phyloP scores from a whole-genome alignment of 92 coral and sea anemone species.

The Palythoa grandis region DNA sequence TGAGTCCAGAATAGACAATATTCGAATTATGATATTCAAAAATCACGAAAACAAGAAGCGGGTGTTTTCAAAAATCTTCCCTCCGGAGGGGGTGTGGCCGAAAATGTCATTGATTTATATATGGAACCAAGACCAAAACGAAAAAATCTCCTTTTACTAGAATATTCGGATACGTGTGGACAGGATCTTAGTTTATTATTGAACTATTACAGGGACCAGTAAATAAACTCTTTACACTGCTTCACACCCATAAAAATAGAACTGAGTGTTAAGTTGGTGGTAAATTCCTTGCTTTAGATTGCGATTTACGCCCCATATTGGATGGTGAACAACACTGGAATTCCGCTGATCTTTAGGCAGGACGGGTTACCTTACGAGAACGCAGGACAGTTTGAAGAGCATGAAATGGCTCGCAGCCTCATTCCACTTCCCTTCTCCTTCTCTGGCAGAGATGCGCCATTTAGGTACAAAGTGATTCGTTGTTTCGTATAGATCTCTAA shows the following conservation, averaged over 20 bases:
- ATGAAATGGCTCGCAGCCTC: conserved; percentile 97
- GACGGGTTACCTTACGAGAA: conserved; percentile 83
- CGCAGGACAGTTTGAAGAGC: conserved; percentile 96
- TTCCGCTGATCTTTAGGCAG: conserved; percentile 93
- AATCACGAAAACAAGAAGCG: no score
- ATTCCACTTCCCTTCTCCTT: conserved; percentile 93
- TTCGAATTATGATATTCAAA: no score
- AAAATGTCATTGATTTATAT: no score
- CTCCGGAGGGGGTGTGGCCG: no score
- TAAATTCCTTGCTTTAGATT: conserved; percentile 54
- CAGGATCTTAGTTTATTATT: background rate
- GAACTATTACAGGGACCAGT: background rate
- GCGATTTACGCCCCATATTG: conserved; percentile 95
- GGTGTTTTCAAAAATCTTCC: no score
- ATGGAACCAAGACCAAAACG: no score
- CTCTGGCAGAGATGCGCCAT: conserved; percentile 86
- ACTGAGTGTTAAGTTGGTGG: background rate
- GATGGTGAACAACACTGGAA: conserved; percentile 98
- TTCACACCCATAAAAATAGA: background rate
- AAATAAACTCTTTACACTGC: background rate
- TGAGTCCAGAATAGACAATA: no score
- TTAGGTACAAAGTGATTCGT: conserved; percentile 52
- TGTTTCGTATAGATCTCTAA: background rate
- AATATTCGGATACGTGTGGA: no score
- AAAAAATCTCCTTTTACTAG: no score